These are phyloP conservation scores for Tricholauxania praeusta DNA, from an alignment of 2,888 invertebrate species.

Conservation along the genomic window DNA sequence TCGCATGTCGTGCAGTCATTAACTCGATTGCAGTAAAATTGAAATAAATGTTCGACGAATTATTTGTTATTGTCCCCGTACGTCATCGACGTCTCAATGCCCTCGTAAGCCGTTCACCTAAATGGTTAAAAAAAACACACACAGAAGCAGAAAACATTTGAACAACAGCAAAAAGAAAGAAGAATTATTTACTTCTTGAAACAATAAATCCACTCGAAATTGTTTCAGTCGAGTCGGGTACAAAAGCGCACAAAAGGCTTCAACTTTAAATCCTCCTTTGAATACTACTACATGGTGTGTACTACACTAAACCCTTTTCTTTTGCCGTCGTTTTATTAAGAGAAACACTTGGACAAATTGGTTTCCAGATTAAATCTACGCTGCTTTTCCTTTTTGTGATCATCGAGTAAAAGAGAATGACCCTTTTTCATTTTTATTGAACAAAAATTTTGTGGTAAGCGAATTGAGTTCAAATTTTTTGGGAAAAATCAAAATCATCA, in stretches of 20 bases:
- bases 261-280: conserved; percentile 32
- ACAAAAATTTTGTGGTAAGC: conserved; percentile 11
- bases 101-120: neutral
- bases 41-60: conserved; percentile 55
- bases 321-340: conserved; percentile 49
- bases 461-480: conserved; percentile 6
- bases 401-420: neutral
- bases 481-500: conserved; percentile 1
- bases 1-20: conserved; percentile 64
- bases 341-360: conserved; percentile 61
- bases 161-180: conserved; percentile 38
- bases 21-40: conserved; percentile 61
- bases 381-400: conserved; percentile 31
- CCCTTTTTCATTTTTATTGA: neutral
- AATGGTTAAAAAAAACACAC: neutral
- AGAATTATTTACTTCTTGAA: conserved; percentile 61
- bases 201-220: conserved; percentile 58
- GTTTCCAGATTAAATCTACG: conserved; percentile 58
- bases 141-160: neutral
- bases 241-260: conserved; percentile 28
- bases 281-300: neutral
- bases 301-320: conserved; percentile 31
- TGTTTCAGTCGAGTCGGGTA: conserved; percentile 18
- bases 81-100: conserved; percentile 6
- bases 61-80: conserved; percentile 29